Base-by-base conservation (phyloP, 2,113 vertebrate species). In the Corvus cornix region DNA sequence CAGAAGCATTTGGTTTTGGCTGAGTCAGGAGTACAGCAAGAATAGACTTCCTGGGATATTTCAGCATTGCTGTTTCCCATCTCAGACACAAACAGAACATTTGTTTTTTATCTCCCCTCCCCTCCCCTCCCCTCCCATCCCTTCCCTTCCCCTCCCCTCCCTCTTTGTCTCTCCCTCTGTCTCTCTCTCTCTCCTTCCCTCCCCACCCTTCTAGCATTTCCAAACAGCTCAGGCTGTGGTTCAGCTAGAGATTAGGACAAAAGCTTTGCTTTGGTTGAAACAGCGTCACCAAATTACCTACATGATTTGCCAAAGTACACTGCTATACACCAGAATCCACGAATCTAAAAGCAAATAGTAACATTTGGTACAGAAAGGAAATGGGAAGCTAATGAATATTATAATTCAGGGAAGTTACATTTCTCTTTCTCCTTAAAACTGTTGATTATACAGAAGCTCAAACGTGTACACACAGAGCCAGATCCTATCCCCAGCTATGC, bases 1-100 rank as follows among this genome's bases (percentile, higher is more conserved):
- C 96, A 97, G 82, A 85, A 90, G 33, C 10, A 56, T 58, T 91
- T 80, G 92, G 93, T 51, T 97, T 97, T 95, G 91, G 85, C 89
- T 92, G 66, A 13, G 66, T 88, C 52, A 95, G 51, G 66, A 84
- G 69, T 77, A 96, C 33, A 93, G 76, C 82, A 94, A 84, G 73
- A 97, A 89, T 68, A 97, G 53, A 55, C 33, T 93, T 91, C 60
- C 60, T 69, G 70, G 55, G 58, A 84, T 94, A 84, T 93, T 96
- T 97, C 67, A 19, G 30, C 73, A 73, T 46, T 91, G 56, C 43
- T 76, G 27, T 85, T 96, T 95, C 75, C 77, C 87, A 53, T 84
- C 63, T 78, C 68, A 92, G 43, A 66, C 41, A 56, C 26, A 93
- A 91, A 82, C 43, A 87, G 37, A 94, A 88, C 10, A 56, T 69